Percentiles rank a stretch among this genome's conserved stretches.
Conservation (phyloP, 2,888 invertebrate genomes). For the Ptilodon capucinus region DNA sequence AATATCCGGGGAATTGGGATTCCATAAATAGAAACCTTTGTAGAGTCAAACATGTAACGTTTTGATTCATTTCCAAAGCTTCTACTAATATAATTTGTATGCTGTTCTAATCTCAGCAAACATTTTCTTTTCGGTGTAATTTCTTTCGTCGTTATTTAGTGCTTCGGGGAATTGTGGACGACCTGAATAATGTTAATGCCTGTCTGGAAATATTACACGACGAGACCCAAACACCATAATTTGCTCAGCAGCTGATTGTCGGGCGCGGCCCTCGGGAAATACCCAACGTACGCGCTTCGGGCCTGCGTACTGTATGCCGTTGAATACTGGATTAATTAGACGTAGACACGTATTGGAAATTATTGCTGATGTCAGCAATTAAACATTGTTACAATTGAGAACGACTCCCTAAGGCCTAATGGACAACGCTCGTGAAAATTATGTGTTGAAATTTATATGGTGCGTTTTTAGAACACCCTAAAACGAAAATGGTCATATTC, state of each 20-base stretch:
- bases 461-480: background rate
- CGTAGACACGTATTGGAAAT: slow-evolving; percentile 5
- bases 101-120: background rate
- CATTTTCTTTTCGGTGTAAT: background rate
- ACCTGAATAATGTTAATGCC: slow-evolving; percentile 20
- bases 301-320: slow-evolving; percentile 8
- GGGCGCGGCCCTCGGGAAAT: slow-evolving; percentile 26
- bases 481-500: no score
- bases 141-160: slow-evolving; percentile 10
- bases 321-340: slow-evolving; percentile 11
- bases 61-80: background rate
- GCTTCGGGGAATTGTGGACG: slow-evolving; percentile 16
- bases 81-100: background rate
- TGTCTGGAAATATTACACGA: slow-evolving; percentile 22
- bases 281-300: slow-evolving; percentile 13
- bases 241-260: slow-evolving; percentile 25
- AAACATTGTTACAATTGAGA: background rate
- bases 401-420: background rate
- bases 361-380: background rate
- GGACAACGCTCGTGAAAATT: background rate
- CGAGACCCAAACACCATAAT: background rate
- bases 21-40: background rate
- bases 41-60: background rate
- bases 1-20: background rate
- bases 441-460: background rate